phyloP scores from a whole-genome alignment of 2,797 vertebrate species.

The Danio kyathit region DNA sequence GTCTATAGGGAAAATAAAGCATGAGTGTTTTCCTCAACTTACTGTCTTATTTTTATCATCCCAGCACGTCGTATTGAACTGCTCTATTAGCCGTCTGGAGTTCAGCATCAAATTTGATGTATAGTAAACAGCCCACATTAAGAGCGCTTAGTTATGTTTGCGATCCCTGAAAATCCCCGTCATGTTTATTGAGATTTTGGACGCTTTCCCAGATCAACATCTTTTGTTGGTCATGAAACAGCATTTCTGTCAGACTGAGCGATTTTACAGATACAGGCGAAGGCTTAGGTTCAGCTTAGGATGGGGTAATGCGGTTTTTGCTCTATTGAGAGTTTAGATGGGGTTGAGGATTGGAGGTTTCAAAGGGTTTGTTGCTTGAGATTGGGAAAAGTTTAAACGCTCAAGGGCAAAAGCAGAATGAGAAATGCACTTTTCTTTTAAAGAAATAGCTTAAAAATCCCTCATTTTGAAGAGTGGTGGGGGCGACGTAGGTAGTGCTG shows the following conservation, averaged over 20 bases:
- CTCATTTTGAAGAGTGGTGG: no score
- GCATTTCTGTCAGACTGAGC: neutral
- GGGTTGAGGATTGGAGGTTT: neutral
- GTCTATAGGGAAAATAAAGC: slow-evolving; percentile 13
- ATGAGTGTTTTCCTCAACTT: slow-evolving; percentile 35
- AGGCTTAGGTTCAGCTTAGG: neutral
- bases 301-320: neutral
- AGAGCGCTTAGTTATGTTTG: neutral
- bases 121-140: neutral
- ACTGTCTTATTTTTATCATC: slow-evolving; percentile 46
- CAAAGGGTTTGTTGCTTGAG: neutral
- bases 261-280: neutral
- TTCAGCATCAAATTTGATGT: neutral
- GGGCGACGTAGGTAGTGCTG: no score
- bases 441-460: no score
- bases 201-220: neutral
- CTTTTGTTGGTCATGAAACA: no score
- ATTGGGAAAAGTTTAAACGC: neutral
- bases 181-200: slow-evolving; percentile 13
- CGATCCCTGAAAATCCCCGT: neutral
- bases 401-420: neutral
- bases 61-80: slow-evolving; percentile 21
- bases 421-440: no score
- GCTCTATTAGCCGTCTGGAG: slow-evolving; percentile 16
- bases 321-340: neutral